Evolutionary conservation across 2,888 invertebrate genomes (phyloP), one percentile per base, ranked within the genome.

Genomic region (Lymantria monacha): DNA sequence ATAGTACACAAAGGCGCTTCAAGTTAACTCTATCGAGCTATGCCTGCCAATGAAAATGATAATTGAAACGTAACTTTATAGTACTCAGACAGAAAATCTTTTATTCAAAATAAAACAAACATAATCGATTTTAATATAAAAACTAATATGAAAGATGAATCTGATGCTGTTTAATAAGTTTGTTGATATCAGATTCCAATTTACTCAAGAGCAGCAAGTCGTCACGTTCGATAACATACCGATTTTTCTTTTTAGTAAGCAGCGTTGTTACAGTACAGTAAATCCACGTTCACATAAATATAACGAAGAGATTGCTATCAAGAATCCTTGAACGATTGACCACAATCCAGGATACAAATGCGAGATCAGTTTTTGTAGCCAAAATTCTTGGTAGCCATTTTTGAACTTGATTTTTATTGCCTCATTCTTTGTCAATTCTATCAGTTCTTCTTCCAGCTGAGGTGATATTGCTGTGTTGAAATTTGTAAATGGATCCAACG

Each of bases 401-500:
- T 63, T 58, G 46, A 53, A 63, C 30, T 58, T 55, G 44, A 57
- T 57, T 60, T 55, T 62, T 54, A 58, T 53, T 55, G 1, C 14
- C 60, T 59, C 57, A 51, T 61, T 66, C 15, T 51, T 63, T 55
- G 57, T 66, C 59, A 63, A 30, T 57, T 63, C 59, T 56, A 49
- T 59, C 51, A 59, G 55, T 59, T 64, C 53, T 60, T 64, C 55
- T 63, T 61, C 57, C 49, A 62, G 46, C 49, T 59, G 54, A 30
- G 51, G 43, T 65, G 55, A 63, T 30, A 59, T 54, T 63, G 56
- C 63, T 38, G n/a, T 61, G 61, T 59, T 58, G 61, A 59, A 50
- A 55, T 68, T 64, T 66, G 54, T 63, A 64, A 63, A 63, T 9
- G 55, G 59, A 61, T 64, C 59, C 43, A 60, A 66, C 54, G 62